Percentiles rank a stretch among this genome's conserved stretches.
Conservation (phyloP, 2,113 vertebrate species). For the Austrofundulus limnaeus region DNA sequence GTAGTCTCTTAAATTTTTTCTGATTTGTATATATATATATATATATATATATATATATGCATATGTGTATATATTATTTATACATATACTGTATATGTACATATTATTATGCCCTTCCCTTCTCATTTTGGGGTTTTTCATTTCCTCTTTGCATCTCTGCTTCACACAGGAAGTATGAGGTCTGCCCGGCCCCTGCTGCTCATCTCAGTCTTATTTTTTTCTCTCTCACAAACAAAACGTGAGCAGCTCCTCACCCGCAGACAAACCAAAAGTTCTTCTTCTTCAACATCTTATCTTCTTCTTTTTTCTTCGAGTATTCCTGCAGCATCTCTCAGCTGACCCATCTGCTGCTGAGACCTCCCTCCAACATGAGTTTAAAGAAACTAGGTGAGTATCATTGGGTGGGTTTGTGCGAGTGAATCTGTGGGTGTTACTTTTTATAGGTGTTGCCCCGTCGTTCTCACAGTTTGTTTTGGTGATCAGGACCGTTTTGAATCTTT, state of each 20-base stretch:
- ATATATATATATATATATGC: too few species aligned
- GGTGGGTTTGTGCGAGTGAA: not conserved
- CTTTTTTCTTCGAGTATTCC: not conserved
- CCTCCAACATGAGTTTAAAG: conserved; percentile 66
- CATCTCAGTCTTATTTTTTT: conserved; percentile 11
- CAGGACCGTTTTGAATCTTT: not conserved
- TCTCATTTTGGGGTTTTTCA: conserved; percentile 38
- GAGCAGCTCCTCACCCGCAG: conserved; percentile 6
- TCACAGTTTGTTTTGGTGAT: not conserved
- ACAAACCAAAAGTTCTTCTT: not conserved
- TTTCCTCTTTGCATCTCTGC: conserved; percentile 45
- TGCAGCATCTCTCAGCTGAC: not conserved
- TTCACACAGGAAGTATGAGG: conserved; percentile 72
- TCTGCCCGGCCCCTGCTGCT: conserved; percentile 24
- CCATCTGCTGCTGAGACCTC: conserved; percentile 22
- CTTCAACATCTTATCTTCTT: not conserved
- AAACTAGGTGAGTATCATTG: conserved; percentile 65
- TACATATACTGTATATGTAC: too few species aligned
- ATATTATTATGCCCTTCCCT: conserved; percentile 14
- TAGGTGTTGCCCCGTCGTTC: not conserved
- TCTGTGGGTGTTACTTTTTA: not conserved
- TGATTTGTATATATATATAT: too few species aligned
- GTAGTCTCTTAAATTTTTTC: too few species aligned
- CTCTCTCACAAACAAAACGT: conserved; percentile 7
- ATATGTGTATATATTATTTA: too few species aligned